Evolutionary conservation across 2,797 vertebrate genomes (phyloP), one percentile per base, ranked within the genome.

Genomic region (Acanthurus tractus): DNA sequence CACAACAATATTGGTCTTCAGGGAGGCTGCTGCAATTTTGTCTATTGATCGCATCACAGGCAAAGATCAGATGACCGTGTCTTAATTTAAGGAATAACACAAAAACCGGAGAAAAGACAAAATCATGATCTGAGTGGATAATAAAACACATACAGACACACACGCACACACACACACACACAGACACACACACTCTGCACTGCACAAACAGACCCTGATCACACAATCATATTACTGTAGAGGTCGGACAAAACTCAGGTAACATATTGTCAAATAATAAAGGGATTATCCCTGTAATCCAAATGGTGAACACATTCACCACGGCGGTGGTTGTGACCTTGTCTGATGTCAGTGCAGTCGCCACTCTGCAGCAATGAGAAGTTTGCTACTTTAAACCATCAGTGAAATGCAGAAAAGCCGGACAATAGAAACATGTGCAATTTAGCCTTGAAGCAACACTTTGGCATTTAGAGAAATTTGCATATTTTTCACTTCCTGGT

Each of bases 221-320:
- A 13, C 52, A 75, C 61, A 61, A 82, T 82, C 76, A 75, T 67
- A 70, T 86, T 81, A 50, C 66, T 34, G 62, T 17, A 81, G 89
- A 90, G 90, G 92, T 91, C 87, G 87, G 73, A 53, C 23, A 50
- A 77, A 80, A 82, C 82, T 79, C 81, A 70, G 74, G 79, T 80
- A 87, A 83, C 86, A 78, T 82, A 85, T 85, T 90, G 86, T 86
- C 81, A 89, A 91, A 91, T 86, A 88, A 88, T 93, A 90, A 92
- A 90, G 76, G 88, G 92, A 93, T 94, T 92, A 93, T 90, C 74
- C 38, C 86, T 90, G 87, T 93, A 93, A 93, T 93, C 91, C 91
- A 85, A 88, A 90, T 76, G 74, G 74, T 74, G 86, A 86, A 85
- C 87, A 86, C 49, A 58, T 85, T 58, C 77, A 76, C 72, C 64